A percentile compares a stretch with the other conserved stretches of the same genome.
Conservation (phyloP, 1,140 invertebrate species). For the Helicoverpa armigera region DNA sequence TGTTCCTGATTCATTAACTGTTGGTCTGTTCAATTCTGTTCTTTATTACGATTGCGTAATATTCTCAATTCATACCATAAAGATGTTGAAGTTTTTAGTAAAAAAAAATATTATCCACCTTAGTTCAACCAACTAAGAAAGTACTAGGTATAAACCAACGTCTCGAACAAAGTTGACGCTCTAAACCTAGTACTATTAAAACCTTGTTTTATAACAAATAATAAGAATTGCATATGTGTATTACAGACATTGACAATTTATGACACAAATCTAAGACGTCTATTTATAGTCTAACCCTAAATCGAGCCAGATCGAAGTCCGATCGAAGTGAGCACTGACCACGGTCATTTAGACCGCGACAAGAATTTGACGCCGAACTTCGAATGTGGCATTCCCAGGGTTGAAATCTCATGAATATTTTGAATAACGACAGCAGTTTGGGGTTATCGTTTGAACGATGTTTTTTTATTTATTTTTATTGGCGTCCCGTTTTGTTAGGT, state of each 20-base stretch:
- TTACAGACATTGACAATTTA: too few relatives aligned
- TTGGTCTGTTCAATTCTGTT: too few relatives aligned
- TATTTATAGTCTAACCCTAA: conserved; percentile 8
- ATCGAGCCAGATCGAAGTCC: conserved; percentile 14
- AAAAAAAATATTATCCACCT: too few relatives aligned
- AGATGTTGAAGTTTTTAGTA: too few relatives aligned
- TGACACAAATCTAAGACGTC: too few relatives aligned
- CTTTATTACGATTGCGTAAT: background rate
- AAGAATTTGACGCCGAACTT: conserved; percentile 34
- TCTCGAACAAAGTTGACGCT: too few relatives aligned
- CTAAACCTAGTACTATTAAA: too few relatives aligned
- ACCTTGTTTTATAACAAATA: background rate
- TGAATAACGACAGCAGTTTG: conserved; percentile 26
- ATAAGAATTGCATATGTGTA: background rate
- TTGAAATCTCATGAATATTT: conserved; percentile 49
- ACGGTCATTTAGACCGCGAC: conserved; percentile 21
- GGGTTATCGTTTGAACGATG: conserved; percentile 6
- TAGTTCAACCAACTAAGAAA: too few relatives aligned
- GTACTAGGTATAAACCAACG: too few relatives aligned
- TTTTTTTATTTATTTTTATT: conserved; percentile 21
- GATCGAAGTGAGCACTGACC: conserved; percentile 14
- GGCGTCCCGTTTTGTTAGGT: background rate
- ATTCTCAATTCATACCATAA: background rate
- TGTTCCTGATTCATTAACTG: background rate
- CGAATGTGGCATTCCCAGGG: conserved; percentile 23